Evolutionary conservation across 2,888 invertebrate genomes (phyloP).

Genomic region (Anaspis maculata): DNA sequence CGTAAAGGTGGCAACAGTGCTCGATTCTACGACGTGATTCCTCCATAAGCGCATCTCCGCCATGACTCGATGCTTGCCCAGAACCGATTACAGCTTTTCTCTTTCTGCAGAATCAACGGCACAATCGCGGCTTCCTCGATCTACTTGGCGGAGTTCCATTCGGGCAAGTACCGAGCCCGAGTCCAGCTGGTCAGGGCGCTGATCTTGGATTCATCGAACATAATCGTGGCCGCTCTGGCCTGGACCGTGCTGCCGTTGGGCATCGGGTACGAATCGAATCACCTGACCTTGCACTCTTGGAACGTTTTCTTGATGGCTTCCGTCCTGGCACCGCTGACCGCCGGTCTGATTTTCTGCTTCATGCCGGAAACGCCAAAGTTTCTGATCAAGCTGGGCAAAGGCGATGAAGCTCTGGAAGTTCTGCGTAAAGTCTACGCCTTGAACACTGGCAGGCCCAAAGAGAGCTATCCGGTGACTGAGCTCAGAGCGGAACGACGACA

Average conservation of each 20-base stretch:
- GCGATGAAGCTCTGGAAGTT: conserved; percentile 52
- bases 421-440: conserved; percentile 52
- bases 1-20: too few species aligned
- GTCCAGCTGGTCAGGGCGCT: conserved; percentile 56
- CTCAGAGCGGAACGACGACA: conserved; percentile 28
- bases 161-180: conserved; percentile 51
- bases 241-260: conserved; percentile 56
- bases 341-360: conserved; percentile 36
- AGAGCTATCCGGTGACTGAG: conserved; percentile 54
- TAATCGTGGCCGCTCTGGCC: conserved; percentile 58
- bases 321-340: conserved; percentile 59
- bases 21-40: too few species aligned
- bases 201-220: conserved; percentile 53
- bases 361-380: conserved; percentile 69
- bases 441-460: conserved; percentile 52
- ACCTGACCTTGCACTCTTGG: conserved; percentile 51
- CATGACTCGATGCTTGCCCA: too few species aligned
- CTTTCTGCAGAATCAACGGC: conserved; percentile 48
- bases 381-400: conserved; percentile 55
- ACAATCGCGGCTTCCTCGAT: conserved; percentile 63
- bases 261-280: conserved; percentile 37
- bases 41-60: too few species aligned
- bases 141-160: conserved; percentile 65
- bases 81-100: neutral
- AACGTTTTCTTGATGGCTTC: conserved; percentile 52